Base-by-base conservation (phyloP, 2,113 vertebrate species). In the Gambusia holbrooki region DNA sequence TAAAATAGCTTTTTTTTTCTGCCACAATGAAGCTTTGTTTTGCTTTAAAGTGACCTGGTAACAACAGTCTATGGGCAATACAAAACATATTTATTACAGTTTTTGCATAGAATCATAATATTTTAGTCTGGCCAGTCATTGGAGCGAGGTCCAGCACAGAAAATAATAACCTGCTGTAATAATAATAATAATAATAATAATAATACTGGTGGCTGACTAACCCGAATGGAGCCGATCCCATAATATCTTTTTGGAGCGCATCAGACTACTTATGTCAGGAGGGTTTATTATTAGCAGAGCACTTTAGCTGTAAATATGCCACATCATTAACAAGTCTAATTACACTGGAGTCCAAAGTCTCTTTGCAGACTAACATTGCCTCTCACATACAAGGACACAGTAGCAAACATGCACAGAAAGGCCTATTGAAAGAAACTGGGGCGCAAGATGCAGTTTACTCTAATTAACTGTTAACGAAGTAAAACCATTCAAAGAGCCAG, bases 271-370 rank as follows among this genome's bases (percentile, higher is more conserved):
- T 81, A 89, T 91, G 80, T 86, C 90, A 90, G 87, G 85, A 90
- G 88, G 82, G 92, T 94, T 93, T 89, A 92, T 94, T 95, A 90
- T 95, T 90, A 90, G 88, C 75, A 83, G 65, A 81, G 85, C 85
- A 88, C 92, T 94, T 93, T 84, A 91, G 93, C 90, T 92, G 91
- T 94, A 95, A 96, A 94, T 92, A 94, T 92, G 88, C 93, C 90
- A 91, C 86, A 89, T 91, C 87, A 93, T 95, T 94, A 90, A 89
- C 88, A 90, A 93, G 84, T 95, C 94, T 95, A 95, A 96, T 96
- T 94, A 95, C 69, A 93, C 87, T 90, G 88, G 86, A 61, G 88
- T 85, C 80, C 80, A 84, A 89, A 89, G 88, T 89, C 89, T 87
- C 79, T 66, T 75, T 91, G 91, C 87, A 89, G 71, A 84, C 45